These are phyloP conservation scores for Lagocephalus sceleratus DNA, from an alignment of 2,797 vertebrate species.

Conservation along the genomic window DNA sequence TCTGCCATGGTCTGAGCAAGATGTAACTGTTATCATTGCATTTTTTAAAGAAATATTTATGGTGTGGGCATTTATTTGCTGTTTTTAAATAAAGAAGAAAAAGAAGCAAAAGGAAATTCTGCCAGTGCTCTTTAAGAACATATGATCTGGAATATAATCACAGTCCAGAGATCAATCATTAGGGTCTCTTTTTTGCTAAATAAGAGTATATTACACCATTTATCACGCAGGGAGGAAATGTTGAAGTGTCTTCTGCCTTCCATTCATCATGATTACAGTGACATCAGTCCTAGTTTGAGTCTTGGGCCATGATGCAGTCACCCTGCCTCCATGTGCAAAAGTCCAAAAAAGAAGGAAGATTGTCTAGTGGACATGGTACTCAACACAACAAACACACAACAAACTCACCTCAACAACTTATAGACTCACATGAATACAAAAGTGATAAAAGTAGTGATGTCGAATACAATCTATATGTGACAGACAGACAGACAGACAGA, in stretches of 20 bases:
- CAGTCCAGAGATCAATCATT: constrained; percentile 74
- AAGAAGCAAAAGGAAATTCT: constrained; percentile 33
- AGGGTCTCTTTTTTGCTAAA: constrained; percentile 66
- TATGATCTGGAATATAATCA: constrained; percentile 68
- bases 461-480: not conserved
- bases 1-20: constrained; percentile 63
- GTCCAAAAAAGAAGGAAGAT: constrained; percentile 15
- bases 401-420: constrained; percentile 7
- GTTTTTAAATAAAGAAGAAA: not conserved
- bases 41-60: not conserved
- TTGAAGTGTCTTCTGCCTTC: constrained; percentile 68
- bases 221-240: constrained; percentile 72
- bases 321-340: constrained; percentile 15
- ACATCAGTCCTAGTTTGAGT: constrained; percentile 75
- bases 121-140: constrained; percentile 64
- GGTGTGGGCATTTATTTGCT: not conserved
- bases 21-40: constrained; percentile 53
- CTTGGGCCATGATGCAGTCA: constrained; percentile 58
- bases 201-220: constrained; percentile 81
- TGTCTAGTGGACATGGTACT: constrained; percentile 27
- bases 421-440: not conserved
- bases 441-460: too few species aligned
- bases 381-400: constrained; percentile 5
- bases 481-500: not conserved
- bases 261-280: constrained; percentile 80